Evolutionary conservation across 2,113 vertebrate genomes (phyloP).

Genomic region (Asarcornis scutulata): DNA sequence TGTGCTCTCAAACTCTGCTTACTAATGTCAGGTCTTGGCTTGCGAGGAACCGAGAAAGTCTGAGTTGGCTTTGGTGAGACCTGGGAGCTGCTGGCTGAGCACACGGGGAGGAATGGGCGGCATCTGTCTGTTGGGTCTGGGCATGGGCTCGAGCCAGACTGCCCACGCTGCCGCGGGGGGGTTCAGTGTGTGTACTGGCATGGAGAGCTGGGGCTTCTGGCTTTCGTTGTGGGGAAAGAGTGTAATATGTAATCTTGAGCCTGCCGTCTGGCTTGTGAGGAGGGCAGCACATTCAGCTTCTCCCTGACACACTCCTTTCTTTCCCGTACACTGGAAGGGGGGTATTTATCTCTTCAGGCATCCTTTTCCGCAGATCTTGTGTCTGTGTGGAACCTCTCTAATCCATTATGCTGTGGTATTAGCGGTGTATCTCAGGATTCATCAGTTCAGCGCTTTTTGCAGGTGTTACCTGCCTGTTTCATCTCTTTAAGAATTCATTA

Average conservation of each 20-base stretch:
- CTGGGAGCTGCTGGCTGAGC: not conserved
- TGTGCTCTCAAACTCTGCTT: fast-evolving
- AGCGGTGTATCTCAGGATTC: fast-evolving
- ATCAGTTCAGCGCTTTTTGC: fast-evolving
- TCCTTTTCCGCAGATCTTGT: no score
- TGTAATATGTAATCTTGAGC: not conserved
- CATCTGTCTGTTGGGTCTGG: not conserved
- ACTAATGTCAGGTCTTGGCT: fast-evolving
- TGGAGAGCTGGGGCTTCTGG: not conserved
- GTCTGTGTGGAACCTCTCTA: fast-evolving
- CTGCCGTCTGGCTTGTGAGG: not conserved
- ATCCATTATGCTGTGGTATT: fast-evolving
- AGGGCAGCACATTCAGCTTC: not conserved
- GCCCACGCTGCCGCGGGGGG: fast-evolving
- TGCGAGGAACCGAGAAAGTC: not conserved
- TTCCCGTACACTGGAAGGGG: not conserved
- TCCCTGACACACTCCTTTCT: not conserved
- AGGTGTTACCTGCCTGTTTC: not conserved
- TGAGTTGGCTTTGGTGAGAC: not conserved
- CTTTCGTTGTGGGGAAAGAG: not conserved
- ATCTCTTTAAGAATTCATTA: not conserved
- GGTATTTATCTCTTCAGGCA: fast-evolving
- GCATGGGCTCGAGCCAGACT: not conserved
- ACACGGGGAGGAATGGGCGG: not conserved
- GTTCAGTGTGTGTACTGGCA: fast-evolving